Percentiles rank a stretch among this genome's conserved stretches.
Conservation (phyloP, 1,140 invertebrate species). For the Plectrocnemia conspersa region DNA sequence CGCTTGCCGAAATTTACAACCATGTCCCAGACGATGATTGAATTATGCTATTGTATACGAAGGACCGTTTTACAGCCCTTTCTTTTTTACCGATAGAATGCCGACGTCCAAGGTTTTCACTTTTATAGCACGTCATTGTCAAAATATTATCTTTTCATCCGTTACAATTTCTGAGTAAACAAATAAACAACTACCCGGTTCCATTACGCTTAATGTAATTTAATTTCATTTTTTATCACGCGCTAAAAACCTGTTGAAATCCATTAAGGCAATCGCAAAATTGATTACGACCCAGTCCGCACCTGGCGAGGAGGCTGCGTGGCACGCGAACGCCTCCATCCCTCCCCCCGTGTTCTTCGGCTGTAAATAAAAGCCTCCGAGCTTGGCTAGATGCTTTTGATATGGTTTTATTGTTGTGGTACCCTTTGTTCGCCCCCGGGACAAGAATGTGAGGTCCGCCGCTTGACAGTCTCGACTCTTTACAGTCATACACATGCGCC, state of each 20-base stretch:
- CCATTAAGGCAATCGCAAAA: not conserved
- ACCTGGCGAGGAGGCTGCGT: not conserved
- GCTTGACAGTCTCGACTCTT: constrained; percentile 8
- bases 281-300: not conserved
- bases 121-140: no score
- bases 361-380: constrained; percentile 10
- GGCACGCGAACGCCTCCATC: constrained; percentile 17
- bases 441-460: constrained; percentile 21
- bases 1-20: no score
- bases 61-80: no score
- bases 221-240: not conserved
- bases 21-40: no score
- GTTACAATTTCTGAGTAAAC: no score
- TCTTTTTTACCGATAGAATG: no score
- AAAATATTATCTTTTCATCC: no score
- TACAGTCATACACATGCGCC: constrained; percentile 2
- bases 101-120: no score
- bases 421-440: constrained; percentile 19
- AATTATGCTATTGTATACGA: no score
- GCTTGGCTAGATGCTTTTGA: not conserved
- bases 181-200: no score
- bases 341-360: not conserved
- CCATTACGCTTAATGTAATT: not conserved
- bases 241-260: not conserved
- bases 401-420: constrained; percentile 16